Evolutionary conservation across 2,797 vertebrate species (phyloP), one percentile per base, ranked within the genome.

Genomic region (Syngnathus rostellatus): DNA sequence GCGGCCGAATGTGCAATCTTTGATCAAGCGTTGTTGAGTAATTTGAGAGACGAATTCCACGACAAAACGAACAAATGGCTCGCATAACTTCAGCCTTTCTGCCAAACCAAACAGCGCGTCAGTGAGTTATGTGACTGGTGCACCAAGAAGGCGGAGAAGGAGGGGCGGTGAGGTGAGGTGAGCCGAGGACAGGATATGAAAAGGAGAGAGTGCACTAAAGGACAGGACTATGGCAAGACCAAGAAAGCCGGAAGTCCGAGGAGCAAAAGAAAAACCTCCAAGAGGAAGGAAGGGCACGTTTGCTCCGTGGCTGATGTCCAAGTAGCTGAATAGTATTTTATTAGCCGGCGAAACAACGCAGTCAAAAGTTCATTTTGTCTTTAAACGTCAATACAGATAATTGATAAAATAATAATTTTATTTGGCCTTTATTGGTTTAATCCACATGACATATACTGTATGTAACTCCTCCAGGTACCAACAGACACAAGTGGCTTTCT

Each of bases 171-270:
- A 39, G 57, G 31, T 8, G 62, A 50, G 51, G 61, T 73, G 41
- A 72, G 41, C 3, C 0, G 23, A 73, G 70, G 72, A 71, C 64
- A 71, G 65, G 51, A 68, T 14, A 60, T 63, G 68, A 60, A 67
- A 50, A 38, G 37, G 72, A 62, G 69, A 48, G 63, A 59, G 65
- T 55, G 65, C 41, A 66, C 10, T 12, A 1, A 17, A 59, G 65
- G 55, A 59, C 65, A 59, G 17, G 40, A 48, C 41, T n/a, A 4
- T 41, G 14, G 12, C 10, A 58, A 17, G 16, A 17, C 55, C 19
- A 43, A 57, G 17, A 66, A 66, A 39, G 63, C 31, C 31, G 41
- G 11, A 40, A 43, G 31, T 14, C 7, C 1, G 21, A 25, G 23
- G 53, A 31, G 25, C 66, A 58, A 65, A 62, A 1, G 16, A 8